Evolutionary conservation across 2,888 invertebrate genomes (phyloP), one percentile per base, ranked within the genome.

Genomic region (Magallana nippona): DNA sequence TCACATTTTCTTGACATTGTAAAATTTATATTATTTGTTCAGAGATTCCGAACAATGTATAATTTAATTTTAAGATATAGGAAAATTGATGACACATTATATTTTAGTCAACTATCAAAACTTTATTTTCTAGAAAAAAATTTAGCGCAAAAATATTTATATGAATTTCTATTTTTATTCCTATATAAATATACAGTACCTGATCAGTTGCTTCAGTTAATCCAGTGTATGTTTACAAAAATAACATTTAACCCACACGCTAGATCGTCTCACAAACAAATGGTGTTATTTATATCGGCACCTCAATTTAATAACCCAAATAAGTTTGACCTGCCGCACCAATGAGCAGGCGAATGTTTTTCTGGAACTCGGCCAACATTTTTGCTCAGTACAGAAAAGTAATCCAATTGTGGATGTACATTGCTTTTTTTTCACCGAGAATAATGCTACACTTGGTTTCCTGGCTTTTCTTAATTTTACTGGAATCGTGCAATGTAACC

Each of bases 301-400:
- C 71, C 71, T 71, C 71, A 71, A 71, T 71, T 71, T 71, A 71
- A 71, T 71, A 71, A 71, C 71, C 71, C 71, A 71, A 71, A 71
- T 71, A 71, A 71, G 71, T 27, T 71, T 71, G 71, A 71, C 71
- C 71, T 71, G 71, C 44, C 71, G 71, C 71, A 71, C 71, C 71
- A 71, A 71, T 71, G 71, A 71, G 71, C 71, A 22, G 60, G 32
- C 22, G 27, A 11, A 44, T 44, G 32, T 71, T 71, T 71, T 79
- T 27, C 56, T 79, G 79, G 79, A 56, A 56, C 56, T 57, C 56
- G 57, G 79, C 79, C 79, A 79, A 79, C 78, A 57, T 56, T 27
- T 57, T 56, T 57, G 27, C 55, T 78, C 56, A 57, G 79, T 79
- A 79, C 79, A 79, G 79, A 79, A 79, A 79, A 79, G 79, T 79